Evolutionary conservation across 2,113 vertebrate species (phyloP), one percentile per base, ranked within the genome.

Genomic region (Illadopsis cleaveri): DNA sequence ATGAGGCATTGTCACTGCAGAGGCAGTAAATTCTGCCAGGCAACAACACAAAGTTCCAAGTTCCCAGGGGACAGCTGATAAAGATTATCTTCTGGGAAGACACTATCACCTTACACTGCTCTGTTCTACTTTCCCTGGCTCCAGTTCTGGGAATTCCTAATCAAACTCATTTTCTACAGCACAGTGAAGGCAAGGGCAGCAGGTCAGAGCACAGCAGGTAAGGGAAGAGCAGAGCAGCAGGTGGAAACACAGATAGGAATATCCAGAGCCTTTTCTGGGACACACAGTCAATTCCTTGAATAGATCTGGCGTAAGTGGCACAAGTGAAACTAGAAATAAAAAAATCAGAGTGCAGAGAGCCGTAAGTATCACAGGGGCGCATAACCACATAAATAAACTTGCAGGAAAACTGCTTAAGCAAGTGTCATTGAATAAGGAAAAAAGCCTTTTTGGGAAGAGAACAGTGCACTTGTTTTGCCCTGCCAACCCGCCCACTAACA

Each of bases 201-300:
- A 93, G 94, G 91, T 84, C 93, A 91, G 45, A 24, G 37, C 93
- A 79, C 95, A 85, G 91, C 91, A 58, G 86, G 91, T 53, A 76
- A 76, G 73, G 27, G 9, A 82, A 50, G 31, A 82, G 53, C 77
- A 76, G 69, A 92, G 81, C 89, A 82, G 91, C 56, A 96, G 89
- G 89, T 85, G 4, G 61, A 72, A 84, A 91, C 22, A 60, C 19
- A 61, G n/a, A 75, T 2, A 82, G 61, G 17, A 88, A 84, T 72
- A 84, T 12, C 3, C 48, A 91, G 48, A 37, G 28, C 73, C 61
- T 93, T 93, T 95, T 95, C 95, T 89, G 73, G 95, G 91, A 93
- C 89, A 92, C 44, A 27, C 11, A 81, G 53, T 79, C 94, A 89
- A 89, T 94, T 95, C 91, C 83, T 89, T 0, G 0, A 91, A 89